Evolutionary conservation across 2,113 vertebrate species (phyloP), one percentile per base, ranked within the genome.

Genomic region (Cyprinodon brontotheroides): DNA sequence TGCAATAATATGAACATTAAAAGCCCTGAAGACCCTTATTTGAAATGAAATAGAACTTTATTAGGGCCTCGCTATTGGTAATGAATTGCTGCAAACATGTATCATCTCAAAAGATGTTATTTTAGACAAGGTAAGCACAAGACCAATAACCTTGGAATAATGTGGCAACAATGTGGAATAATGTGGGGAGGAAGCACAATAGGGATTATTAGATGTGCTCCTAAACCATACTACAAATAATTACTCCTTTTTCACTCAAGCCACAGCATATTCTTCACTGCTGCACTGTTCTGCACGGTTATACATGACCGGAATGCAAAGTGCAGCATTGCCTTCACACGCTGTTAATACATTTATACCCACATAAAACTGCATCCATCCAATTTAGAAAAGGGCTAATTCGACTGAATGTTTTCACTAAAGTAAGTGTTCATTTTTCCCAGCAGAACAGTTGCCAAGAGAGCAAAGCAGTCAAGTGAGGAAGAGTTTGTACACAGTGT

Each of bases 341-440:
- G 12, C 14, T 37, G 45, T 37, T 17, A 68, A 50, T 50, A 68
- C 43, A 76, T 69, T 69, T 69, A 2, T 71, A 6, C 47, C 20
- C 68, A 72, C n/a, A 47, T 66, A 13, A 39, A 78, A 66, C 36
- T 8, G 22, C 41, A 47, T 47, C 41, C 22, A 14, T 29, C 45
- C 20, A 57, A 59, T 77, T 77, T 59, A 59, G 11, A 20, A 61
- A 78, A 78, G 20, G n/a, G 57, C 45, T 40, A 68, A 74, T 74
- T 68, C n/a, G 59, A 37, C 40, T 43, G 20, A 39, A 53, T 68
- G 17, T 45, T 73, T 68, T 61, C 61, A 50, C 43, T 37, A 41
- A 72, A 47, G 41, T 66, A 53, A 36, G 40, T 37, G 50, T n/a
- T 53, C 17, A 9, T 67, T 72, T 41, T 22, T 65, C 64, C 53